Base-by-base conservation (phyloP, 2,888 invertebrate species). In the Epinotia demarniana region DNA sequence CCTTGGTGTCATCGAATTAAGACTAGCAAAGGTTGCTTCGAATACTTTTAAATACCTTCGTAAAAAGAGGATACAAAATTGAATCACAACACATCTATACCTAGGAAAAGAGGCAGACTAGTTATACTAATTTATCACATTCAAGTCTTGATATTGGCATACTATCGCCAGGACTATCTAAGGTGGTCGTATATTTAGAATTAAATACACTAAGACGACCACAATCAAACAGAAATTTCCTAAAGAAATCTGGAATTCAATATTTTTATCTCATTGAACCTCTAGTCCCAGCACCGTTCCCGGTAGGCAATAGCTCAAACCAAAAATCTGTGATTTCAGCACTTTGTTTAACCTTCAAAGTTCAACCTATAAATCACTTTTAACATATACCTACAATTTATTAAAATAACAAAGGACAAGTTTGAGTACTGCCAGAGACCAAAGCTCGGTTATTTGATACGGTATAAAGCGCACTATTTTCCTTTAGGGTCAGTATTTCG, bases 1-100 rank as follows among this genome's bases (percentile, higher is more conserved):
- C 78, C 80, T 80, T 81, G 79, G 75, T 82, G 82, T 81, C 72
- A 63, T 77, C 75, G 81, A 83, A 82, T 53, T 82, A 85, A 82
- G 82, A 80, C 79, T 77, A 75, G 75, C 75, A 61, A 71, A 72
- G 75, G 81, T 79, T 80, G 74, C 81, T 80, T 80, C 80, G 75
- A 79, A 82, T 80, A 82, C 79, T 77, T 82, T 78, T 78, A 73
- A 76, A 78, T 79, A 78, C 73, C 73, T 68, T 67, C 70, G 62
- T 80, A 82, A 78, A 80, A 78, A 78, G 77, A 80, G 76, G 75
- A 81, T 83, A 81, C 77, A 80, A 80, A 83, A 79, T 77, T 77
- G 62, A 70, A 75, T 66, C 75, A 64, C 75, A 69, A 63, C 69
- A 69, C 69, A 55, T 63, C 58, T 49, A 49, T 55, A 46, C 46